These are phyloP conservation scores for Phyllotreta cruciferae DNA, from an alignment of 2,888 invertebrate genomes.

Conservation along the genomic window DNA sequence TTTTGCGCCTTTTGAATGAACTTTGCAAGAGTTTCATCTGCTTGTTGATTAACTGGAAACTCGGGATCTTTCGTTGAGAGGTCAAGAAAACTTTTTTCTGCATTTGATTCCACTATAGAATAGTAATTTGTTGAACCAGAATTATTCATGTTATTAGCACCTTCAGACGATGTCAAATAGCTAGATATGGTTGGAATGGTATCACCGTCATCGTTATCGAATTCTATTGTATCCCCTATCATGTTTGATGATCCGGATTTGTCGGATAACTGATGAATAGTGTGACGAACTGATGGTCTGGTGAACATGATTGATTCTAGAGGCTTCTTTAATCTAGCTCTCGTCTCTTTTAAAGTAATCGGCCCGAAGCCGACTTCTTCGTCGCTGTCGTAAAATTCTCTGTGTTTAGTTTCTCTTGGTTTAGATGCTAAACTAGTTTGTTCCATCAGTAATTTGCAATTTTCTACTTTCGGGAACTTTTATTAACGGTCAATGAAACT, in stretches of 20 bases:
- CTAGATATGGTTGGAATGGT: constrained; percentile 12
- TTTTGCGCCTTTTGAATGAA: not conserved
- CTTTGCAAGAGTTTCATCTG: not conserved
- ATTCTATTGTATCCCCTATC: constrained; percentile 4
- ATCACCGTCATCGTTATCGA: constrained; percentile 9
- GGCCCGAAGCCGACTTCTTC: constrained; percentile 36
- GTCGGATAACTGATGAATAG: not conserved
- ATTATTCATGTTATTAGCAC: constrained; percentile 1
- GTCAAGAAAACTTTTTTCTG: not conserved
- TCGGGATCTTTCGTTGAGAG: not conserved
- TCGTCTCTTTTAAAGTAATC: constrained; percentile 32
- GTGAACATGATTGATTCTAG: constrained; percentile 17
- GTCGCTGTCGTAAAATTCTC: constrained; percentile 31
- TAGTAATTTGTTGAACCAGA: constrained; percentile 1
- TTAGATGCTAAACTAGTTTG: not conserved
- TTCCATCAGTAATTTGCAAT: not conserved
- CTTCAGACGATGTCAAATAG: constrained; percentile 27
- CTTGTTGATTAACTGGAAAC: not conserved
- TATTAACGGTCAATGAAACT: too few species aligned
- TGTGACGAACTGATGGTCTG: constrained; percentile 23
- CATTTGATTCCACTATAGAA: constrained; percentile 8
- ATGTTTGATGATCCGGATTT: constrained; percentile 1
- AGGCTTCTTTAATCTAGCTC: constrained; percentile 29
- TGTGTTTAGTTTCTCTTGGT: constrained; percentile 15
- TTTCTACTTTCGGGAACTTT: too few species aligned